phyloP scores from a whole-genome alignment of 2,888 invertebrate genomes.

The Diaphora mendica region DNA sequence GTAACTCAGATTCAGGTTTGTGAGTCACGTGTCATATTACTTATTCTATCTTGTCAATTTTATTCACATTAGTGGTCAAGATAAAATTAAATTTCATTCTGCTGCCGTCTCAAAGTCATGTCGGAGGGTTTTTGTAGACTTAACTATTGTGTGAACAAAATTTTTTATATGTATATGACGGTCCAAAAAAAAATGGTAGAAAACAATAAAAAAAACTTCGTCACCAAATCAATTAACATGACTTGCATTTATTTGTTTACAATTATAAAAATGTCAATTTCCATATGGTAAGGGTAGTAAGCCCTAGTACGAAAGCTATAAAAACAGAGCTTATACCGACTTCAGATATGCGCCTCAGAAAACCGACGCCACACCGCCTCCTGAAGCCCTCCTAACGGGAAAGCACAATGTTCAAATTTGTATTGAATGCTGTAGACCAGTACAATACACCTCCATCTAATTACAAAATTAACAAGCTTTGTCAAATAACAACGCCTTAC shows the following conservation, averaged over 20 bases:
- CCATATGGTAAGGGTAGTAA: not conserved
- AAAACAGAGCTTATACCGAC: not conserved
- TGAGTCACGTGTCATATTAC: not conserved
- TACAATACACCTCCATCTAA: not conserved
- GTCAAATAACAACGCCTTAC: slow-evolving; percentile 11
- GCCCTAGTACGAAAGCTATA: not conserved
- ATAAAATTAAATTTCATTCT: no score
- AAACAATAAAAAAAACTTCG: no score
- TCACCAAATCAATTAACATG: no score
- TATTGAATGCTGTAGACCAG: not conserved
- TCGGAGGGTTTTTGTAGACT: no score
- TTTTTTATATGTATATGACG: no score
- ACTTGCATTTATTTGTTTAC: no score
- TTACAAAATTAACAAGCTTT: slow-evolving; percentile 6
- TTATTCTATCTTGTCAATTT: not conserved
- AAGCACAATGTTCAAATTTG: not conserved
- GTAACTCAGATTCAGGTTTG: not conserved
- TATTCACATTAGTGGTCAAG: not conserved
- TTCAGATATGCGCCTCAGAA: slow-evolving; percentile 2
- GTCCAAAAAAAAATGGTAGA: no score
- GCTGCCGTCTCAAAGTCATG: no score
- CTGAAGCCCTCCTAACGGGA: not conserved
- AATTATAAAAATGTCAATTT: not conserved
- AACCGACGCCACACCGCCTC: not conserved
- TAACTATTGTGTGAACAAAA: no score